These are phyloP conservation scores for Eupithecia subfuscata DNA, from an alignment of 2,888 invertebrate species.

Conservation along the genomic window DNA sequence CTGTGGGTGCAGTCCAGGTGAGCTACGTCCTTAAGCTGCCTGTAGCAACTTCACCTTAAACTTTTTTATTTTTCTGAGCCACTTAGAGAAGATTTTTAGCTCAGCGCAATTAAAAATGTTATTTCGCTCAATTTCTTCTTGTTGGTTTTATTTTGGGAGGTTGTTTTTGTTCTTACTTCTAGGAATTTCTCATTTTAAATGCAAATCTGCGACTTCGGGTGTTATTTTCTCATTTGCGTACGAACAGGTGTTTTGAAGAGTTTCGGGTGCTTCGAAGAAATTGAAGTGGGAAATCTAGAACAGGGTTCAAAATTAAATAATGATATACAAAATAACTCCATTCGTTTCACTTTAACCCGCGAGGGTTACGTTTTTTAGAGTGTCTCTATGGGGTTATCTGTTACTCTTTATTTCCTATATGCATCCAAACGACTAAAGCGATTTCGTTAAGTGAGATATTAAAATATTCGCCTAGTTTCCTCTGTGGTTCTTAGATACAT, in stretches of 20 bases:
- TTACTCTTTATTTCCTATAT: no score
- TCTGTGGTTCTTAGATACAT: no score
- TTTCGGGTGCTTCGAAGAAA: not conserved
- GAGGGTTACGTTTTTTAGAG: no score
- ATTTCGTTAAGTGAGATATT: no score
- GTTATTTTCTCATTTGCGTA: not conserved
- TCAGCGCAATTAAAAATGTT: slow-evolving; percentile 11
- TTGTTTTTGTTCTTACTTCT: not conserved
- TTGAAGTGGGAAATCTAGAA: not conserved
- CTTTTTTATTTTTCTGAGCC: slow-evolving; percentile 1
- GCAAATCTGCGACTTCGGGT: not conserved
- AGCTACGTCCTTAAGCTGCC: not conserved
- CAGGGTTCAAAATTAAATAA: not conserved
- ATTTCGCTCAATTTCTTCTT: slow-evolving; percentile 1
- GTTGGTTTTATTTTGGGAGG: not conserved
- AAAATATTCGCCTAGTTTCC: no score
- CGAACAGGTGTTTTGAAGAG: not conserved
- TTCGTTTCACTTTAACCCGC: not conserved
- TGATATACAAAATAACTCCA: not conserved
- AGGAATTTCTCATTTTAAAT: not conserved
- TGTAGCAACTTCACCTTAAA: not conserved
- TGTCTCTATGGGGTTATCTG: no score
- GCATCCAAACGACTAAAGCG: no score
- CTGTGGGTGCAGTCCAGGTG: not conserved
- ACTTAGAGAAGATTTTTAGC: slow-evolving; percentile 7